Evolutionary conservation across 2,888 invertebrate species (phyloP), one percentile per base, ranked within the genome.

Genomic region (Meiosimyza platycephala): DNA sequence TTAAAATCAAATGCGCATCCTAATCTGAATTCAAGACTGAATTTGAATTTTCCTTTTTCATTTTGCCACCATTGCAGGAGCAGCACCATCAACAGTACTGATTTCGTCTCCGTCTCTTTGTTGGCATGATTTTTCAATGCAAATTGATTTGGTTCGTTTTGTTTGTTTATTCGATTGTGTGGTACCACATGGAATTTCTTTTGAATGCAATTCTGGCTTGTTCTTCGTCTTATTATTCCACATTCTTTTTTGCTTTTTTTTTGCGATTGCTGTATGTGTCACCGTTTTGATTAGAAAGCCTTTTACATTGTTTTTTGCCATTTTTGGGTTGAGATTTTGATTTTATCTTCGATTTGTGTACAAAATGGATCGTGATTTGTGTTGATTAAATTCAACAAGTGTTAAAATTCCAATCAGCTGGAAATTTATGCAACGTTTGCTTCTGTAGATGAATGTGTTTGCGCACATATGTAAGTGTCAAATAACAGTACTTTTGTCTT

Each of bases 361-460:
- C 59, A 62, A 52, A 62, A 70, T 62, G 47, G 62, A 47, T 70
- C 70, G 52, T 70, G 70, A 70, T 70, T 70, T 70, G 68, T 54
- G 63, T 70, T 70, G 70, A 70, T 70, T 70, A 62, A 70, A 70
- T 70, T 54, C 63, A 70, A 70, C 70, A 70, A 70, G 62, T 70
- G 70, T 70, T 70, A 47, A 63, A 70, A 69, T 60, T 60, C 69
- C 47, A 40, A 69, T 69, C 69, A 69, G 16, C 16, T 60, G n/a
- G 60, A 40, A 69, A 63, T 63, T 70, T 62, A 63, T 70, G 70
- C 55, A 63, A 13, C 40, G 9, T 9, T 9, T 40, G 40, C 9
- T 54, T 57, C 16, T 40, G 13, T 2, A 11, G n/a, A 48, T 16
- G 9, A 9, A 12, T 51, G 51, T 13, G 51, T 12, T 12, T 57